Conservation (phyloP, 2,113 vertebrate species). For the Pristiophorus japonicus region DNA sequence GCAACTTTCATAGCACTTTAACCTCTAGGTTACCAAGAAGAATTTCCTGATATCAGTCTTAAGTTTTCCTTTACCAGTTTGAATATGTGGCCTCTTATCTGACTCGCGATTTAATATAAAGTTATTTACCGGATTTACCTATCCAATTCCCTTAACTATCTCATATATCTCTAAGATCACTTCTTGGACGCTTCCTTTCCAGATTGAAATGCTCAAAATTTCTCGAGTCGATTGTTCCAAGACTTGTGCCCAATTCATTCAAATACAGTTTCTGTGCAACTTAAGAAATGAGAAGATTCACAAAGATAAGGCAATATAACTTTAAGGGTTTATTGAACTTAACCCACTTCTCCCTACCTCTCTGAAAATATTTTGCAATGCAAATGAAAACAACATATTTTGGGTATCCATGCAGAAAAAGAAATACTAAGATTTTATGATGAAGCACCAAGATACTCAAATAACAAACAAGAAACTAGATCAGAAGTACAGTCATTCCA, state of each 20-base stretch:
- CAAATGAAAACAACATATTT: neutral
- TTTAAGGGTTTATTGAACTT: neutral
- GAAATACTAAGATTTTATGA: neutral
- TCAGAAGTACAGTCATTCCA: neutral
- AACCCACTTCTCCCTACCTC: neutral
- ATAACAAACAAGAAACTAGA: neutral
- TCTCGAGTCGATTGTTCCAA: neutral
- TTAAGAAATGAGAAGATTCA: neutral
- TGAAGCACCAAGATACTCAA: neutral
- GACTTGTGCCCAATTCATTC: neutral
- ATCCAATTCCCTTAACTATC: neutral
- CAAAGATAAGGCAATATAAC: neutral
- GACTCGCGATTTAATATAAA: neutral
- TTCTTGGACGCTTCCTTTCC: neutral
- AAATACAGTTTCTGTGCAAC: neutral
- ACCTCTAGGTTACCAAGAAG: too few species aligned
- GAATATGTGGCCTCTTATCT: neutral
- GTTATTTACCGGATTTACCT: neutral
- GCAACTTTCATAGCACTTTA: neutral
- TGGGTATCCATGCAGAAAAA: neutral
- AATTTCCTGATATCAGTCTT: neutral
- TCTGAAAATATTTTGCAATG: constrained; percentile 7
- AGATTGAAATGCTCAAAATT: neutral
- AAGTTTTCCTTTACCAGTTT: neutral
- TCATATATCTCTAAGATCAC: neutral